Percentiles rank a stretch among this genome's conserved stretches.
These are phyloP conservation scores for Physella acuta DNA, from an alignment of 1,140 invertebrate genomes.

Conservation along the genomic window DNA sequence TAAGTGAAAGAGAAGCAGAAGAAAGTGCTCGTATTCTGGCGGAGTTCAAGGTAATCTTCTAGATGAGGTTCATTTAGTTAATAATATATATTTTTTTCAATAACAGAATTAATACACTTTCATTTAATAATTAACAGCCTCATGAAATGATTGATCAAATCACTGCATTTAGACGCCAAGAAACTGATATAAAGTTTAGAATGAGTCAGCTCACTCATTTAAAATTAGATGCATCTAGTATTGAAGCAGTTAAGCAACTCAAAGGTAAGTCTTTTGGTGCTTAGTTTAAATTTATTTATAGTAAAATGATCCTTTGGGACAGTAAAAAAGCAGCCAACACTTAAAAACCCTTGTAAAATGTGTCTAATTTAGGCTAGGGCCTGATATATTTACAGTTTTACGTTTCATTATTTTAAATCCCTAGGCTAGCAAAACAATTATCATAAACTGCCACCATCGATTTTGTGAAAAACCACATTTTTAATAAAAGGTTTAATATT, in stretches of 20 bases:
- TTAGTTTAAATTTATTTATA: not conserved
- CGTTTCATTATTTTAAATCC: too few relatives aligned
- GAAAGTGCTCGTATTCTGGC: constrained; percentile 48
- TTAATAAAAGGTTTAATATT: too few relatives aligned
- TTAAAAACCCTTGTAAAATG: too few relatives aligned
- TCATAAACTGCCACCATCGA: too few relatives aligned
- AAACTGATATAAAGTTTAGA: constrained; percentile 69
- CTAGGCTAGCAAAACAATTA: too few relatives aligned
- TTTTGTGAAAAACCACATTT: too few relatives aligned
- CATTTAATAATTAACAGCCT: constrained; percentile 39
- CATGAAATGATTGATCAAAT: constrained; percentile 69
- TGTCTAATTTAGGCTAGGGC: too few relatives aligned
- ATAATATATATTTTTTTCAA: not conserved
- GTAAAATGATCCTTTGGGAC: not conserved
- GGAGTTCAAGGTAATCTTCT: constrained; percentile 51
- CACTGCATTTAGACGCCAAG: constrained; percentile 67
- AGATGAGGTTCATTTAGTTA: not conserved
- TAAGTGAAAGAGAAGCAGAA: constrained; percentile 10
- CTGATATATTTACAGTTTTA: too few relatives aligned
- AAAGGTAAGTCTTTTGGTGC: constrained; percentile 68
- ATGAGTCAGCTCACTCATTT: constrained; percentile 65
- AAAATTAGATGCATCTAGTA: constrained; percentile 67
- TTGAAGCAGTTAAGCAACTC: constrained; percentile 66
- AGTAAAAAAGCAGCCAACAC: too few relatives aligned
- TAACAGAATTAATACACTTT: not conserved